Conservation (phyloP, 2,113 vertebrate genomes). For the Pelusios castaneus region DNA sequence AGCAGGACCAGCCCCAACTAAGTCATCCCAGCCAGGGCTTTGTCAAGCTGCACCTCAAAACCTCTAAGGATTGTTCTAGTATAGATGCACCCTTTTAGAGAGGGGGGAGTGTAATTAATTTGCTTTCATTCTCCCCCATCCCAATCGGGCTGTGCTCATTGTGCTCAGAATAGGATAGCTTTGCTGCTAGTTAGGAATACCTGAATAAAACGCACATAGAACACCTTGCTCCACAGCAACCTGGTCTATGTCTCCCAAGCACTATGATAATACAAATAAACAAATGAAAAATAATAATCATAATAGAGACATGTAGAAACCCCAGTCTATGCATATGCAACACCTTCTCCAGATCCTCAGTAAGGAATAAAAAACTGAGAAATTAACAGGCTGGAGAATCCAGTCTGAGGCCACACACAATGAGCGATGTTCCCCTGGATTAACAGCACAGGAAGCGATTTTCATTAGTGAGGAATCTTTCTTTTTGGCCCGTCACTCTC, state of each 20-base stretch:
- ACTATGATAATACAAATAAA: not conserved
- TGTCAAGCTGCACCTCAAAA: no score
- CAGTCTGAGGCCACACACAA: constrained; percentile 18
- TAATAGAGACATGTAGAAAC: not conserved
- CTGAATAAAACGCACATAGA: not conserved
- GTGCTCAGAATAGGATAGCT: not conserved
- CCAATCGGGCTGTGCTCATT: not conserved
- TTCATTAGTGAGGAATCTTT: constrained; percentile 47
- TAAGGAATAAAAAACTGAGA: constrained; percentile 37
- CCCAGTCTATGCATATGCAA: constrained; percentile 26
- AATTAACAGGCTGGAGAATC: constrained; percentile 36
- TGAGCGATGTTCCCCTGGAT: not conserved
- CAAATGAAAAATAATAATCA: not conserved
- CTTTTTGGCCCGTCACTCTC: constrained; percentile 61
- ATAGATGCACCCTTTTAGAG: fast-evolving
- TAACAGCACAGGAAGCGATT: constrained; percentile 44
- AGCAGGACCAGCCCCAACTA: no score
- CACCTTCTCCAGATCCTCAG: not conserved
- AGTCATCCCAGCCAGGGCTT: no score
- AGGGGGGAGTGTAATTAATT: not conserved
- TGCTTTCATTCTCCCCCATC: fast-evolving
- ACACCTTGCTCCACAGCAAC: not conserved
- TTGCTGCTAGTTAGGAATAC: not conserved
- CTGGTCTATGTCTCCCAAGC: not conserved
- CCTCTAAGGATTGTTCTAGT: not conserved